Evolutionary conservation across 2,888 invertebrate species (phyloP), one percentile per base, ranked within the genome.

Genomic region (Drosophila demipolita): DNA sequence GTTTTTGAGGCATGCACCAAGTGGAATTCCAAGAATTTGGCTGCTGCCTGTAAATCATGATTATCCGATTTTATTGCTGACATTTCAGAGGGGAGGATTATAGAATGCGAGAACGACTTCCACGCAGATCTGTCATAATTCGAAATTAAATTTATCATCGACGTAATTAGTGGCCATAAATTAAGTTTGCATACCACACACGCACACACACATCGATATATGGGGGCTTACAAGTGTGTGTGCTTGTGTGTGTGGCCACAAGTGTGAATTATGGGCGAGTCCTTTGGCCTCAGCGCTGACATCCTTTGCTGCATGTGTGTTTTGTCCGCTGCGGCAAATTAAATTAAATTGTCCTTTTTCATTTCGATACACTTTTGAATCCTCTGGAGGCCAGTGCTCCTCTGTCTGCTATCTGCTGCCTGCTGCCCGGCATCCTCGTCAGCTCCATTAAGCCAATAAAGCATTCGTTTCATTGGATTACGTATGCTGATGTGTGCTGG

Each of bases 311-410:
- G 42, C 71, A 54, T 54, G 23, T 17, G 62, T 64, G 53, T 66
- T 58, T 52, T 69, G 67, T 66, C 59, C 70, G 73, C 59, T 78
- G 73, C 74, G 80, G 79, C 84, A 92, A 90, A 91, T 92, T 89
- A 90, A 92, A 91, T 91, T 91, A 90, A 90, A 91, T 90, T 91
- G 90, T 91, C 90, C 90, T 89, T 88, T 91, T 87, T 91, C 89
- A 85, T 85, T 89, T 90, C 83, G 81, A 89, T 85, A 82, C 80
- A 82, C 73, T 82, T 76, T 79, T 79, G 73, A 89, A 85, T 80
- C 36, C 89, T 75, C 85, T 74, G 67, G 85, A 81, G 85, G 57
- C 40, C 55, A 32, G 42, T 38, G 45, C 45, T 45, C 23, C 45
- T 26, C 42, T 26, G 29, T 3, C 40, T 68, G 49, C 7, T 20